Evolutionary conservation across 2,113 vertebrate genomes (phyloP).

Genomic region (Shinisaurus crocodilurus): DNA sequence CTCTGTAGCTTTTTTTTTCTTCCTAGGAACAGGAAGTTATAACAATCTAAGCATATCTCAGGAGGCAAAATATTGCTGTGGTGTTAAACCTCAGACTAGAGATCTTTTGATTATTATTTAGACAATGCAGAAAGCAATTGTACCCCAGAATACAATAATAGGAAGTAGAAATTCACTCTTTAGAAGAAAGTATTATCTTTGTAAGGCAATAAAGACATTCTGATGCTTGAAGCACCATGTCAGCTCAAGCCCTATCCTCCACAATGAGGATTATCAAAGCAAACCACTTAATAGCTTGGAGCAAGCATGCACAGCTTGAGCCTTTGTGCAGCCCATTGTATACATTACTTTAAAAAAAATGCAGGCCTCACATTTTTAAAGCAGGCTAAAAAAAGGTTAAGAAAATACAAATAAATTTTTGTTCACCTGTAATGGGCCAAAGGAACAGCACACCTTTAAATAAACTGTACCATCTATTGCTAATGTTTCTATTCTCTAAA

Average conservation of each 20-base stretch:
- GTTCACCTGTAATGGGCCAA: background rate
- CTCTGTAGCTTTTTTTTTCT: background rate
- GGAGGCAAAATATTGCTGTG: background rate
- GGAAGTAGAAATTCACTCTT: background rate
- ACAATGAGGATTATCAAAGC: background rate
- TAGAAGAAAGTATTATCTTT: background rate
- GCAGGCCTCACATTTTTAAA: background rate
- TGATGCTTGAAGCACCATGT: background rate
- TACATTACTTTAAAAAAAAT: background rate
- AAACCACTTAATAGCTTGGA: background rate
- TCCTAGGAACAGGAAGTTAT: background rate
- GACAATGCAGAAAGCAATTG: background rate
- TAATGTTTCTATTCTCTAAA: background rate
- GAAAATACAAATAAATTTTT: background rate
- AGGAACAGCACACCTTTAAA: background rate
- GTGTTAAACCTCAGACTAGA: accelerated
- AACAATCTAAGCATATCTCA: background rate
- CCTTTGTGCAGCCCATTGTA: background rate
- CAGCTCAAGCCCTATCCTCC: background rate
- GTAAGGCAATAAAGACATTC: background rate
- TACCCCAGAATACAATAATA: background rate
- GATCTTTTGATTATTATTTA: background rate
- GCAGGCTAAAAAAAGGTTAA: background rate
- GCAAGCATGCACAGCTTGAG: background rate
- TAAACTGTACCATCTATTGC: background rate